These are phyloP conservation scores for Ctenoplectra terminalis DNA, from an alignment of 1,140 invertebrate genomes.

Conservation along the genomic window DNA sequence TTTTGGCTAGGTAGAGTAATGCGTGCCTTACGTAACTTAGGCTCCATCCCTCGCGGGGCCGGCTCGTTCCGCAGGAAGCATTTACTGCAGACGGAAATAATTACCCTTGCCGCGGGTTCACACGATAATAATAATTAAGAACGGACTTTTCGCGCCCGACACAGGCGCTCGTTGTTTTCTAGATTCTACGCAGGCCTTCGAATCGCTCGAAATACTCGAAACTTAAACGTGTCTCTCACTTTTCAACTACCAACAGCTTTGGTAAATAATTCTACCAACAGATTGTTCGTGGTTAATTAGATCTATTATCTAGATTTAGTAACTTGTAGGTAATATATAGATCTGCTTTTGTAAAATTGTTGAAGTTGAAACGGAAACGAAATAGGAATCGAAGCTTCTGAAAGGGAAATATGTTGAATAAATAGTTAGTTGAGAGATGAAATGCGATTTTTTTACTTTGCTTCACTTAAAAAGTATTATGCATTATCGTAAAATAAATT, in stretches of 20 bases:
- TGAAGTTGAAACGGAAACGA: too few species aligned
- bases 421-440: too few species aligned
- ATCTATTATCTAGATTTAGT: too few species aligned
- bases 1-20: conserved; percentile 65
- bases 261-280: too few species aligned
- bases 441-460: too few species aligned
- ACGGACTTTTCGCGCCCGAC: conserved; percentile 67
- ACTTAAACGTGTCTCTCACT: background rate
- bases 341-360: too few species aligned
- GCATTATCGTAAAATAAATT: too few species aligned
- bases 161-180: background rate
- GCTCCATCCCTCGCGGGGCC: conserved; percentile 38
- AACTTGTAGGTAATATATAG: too few species aligned
- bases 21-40: conserved; percentile 68
- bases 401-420: too few species aligned
- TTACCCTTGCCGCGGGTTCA: conserved; percentile 74
- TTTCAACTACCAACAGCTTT: background rate
- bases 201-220: background rate
- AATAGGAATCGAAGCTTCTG: too few species aligned
- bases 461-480: too few species aligned
- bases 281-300: too few species aligned
- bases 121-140: conserved; percentile 81
- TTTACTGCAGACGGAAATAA: conserved; percentile 79
- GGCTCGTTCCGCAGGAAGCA: conserved; percentile 66
- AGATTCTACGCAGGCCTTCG: background rate